These are phyloP conservation scores for Doris montereyensis DNA, from an alignment of 2,888 invertebrate species.

Conservation along the genomic window DNA sequence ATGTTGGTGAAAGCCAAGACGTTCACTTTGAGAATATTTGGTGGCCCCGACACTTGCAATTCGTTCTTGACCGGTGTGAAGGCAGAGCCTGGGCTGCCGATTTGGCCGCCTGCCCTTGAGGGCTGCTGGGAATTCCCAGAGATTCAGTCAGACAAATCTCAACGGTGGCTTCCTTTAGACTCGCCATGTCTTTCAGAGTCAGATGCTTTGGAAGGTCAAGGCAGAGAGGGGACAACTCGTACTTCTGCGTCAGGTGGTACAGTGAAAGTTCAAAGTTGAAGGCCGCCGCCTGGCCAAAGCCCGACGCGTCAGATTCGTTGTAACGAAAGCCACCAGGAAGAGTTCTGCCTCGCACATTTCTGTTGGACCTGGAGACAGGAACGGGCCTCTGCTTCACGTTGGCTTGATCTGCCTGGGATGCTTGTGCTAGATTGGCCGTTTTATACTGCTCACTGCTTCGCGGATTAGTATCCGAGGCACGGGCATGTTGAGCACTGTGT, in stretches of 20 bases:
- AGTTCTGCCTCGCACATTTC: conserved; percentile 45
- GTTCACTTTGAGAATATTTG: conserved; percentile 32
- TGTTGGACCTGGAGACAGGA: conserved; percentile 36
- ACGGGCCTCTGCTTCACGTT: conserved; percentile 5
- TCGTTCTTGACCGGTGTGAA: conserved; percentile 53
- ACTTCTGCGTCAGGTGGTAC: conserved; percentile 58
- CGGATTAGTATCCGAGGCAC: too few species aligned
- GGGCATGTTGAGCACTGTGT: too few species aligned
- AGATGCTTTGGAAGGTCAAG: conserved; percentile 49
- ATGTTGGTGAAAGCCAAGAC: conserved; percentile 11
- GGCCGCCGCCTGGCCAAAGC: background rate
- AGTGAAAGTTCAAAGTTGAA: conserved; percentile 48
- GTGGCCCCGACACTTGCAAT: background rate
- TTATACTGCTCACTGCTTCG: too few species aligned
- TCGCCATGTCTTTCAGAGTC: conserved; percentile 9
- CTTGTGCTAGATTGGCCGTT: too few species aligned
- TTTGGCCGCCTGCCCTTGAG: conserved; percentile 53
- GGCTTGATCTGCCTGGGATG: background rate
- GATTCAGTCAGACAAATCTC: conserved; percentile 31
- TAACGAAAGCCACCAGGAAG: conserved; percentile 39
- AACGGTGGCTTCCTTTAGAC: conserved; percentile 30
- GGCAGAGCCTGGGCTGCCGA: conserved; percentile 62
- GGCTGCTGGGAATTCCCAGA: conserved; percentile 33
- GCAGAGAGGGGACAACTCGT: conserved; percentile 53
- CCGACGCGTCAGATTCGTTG: conserved; percentile 42